phyloP scores from a whole-genome alignment of 2,113 vertebrate genomes.

The Eubucco bourcierii region DNA sequence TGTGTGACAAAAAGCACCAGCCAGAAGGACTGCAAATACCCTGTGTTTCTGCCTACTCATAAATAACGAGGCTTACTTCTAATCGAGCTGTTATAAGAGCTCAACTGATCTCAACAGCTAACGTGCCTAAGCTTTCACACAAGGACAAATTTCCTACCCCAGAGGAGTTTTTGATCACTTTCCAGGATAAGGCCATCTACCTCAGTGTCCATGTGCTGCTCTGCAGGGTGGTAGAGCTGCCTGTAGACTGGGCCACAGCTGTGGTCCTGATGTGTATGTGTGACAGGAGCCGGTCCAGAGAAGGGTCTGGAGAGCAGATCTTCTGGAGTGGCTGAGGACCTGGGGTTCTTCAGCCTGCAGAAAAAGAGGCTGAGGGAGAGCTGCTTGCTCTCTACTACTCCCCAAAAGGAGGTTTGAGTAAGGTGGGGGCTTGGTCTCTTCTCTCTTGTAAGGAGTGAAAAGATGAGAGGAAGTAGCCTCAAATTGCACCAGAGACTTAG shows the following conservation, averaged over 20 bases:
- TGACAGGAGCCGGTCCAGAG: too few species aligned
- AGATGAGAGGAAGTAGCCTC: too few species aligned
- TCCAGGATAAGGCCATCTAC: neutral
- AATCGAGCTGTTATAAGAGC: neutral
- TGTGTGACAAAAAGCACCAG: neutral
- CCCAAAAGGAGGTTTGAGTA: too few species aligned
- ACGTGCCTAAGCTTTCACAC: neutral
- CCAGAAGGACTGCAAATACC: neutral
- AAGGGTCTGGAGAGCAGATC: too few species aligned
- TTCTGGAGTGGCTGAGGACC: too few species aligned
- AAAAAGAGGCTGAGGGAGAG: too few species aligned
- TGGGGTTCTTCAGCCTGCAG: too few species aligned
- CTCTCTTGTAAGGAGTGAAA: too few species aligned
- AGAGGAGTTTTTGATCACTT: neutral
- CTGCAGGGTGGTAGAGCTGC: too few species aligned
- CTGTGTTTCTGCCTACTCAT: neutral
- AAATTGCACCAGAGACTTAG: too few species aligned
- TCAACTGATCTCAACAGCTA: neutral
- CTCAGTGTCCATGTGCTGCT: fast-evolving
- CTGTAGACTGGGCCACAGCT: fast-evolving
- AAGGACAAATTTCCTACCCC: fast-evolving
- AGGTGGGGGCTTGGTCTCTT: too few species aligned
- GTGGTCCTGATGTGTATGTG: fast-evolving
- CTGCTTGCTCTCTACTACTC: too few species aligned
- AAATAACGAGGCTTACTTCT: neutral